These are phyloP conservation scores for Bombus ignitus DNA, from an alignment of 1,140 invertebrate genomes.

Conservation along the genomic window DNA sequence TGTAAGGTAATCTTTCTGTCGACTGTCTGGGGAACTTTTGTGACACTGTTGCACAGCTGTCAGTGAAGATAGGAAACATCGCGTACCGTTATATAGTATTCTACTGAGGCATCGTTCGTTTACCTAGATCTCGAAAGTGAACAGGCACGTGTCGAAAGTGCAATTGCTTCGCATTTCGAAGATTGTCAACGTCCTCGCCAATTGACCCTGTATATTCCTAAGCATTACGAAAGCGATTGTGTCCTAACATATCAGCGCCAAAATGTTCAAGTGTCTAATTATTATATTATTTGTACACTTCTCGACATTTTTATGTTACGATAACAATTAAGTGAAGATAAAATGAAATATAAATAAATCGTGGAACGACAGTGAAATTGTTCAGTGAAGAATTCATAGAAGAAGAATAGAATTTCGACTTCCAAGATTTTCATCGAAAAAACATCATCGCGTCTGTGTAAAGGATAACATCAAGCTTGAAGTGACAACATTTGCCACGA, in stretches of 20 bases:
- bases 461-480: slow-evolving; percentile 24
- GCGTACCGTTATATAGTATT: slow-evolving; percentile 47
- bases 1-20: neutral
- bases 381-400: slow-evolving; percentile 11
- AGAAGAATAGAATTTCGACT: neutral
- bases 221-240: neutral
- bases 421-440: neutral
- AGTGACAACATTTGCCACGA: slow-evolving; percentile 2
- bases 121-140: slow-evolving; percentile 50
- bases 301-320: neutral
- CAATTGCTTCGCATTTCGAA: slow-evolving; percentile 29
- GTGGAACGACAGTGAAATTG: slow-evolving; percentile 24
- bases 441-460: neutral
- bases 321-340: neutral
- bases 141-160: slow-evolving; percentile 34
- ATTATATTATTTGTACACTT: neutral
- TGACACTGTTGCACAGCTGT: slow-evolving; percentile 41
- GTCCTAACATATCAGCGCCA: neutral
- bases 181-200: neutral
- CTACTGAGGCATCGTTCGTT: slow-evolving; percentile 41
- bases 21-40: slow-evolving; percentile 1
- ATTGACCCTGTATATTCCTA: neutral
- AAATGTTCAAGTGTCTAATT: slow-evolving; percentile 9
- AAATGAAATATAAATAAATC: neutral
- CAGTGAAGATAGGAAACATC: slow-evolving; percentile 53